A percentile compares a stretch with the other conserved stretches of the same genome.
These are phyloP conservation scores for Burhinus oedicnemus DNA, from an alignment of 2,113 vertebrate genomes.

Conservation along the genomic window DNA sequence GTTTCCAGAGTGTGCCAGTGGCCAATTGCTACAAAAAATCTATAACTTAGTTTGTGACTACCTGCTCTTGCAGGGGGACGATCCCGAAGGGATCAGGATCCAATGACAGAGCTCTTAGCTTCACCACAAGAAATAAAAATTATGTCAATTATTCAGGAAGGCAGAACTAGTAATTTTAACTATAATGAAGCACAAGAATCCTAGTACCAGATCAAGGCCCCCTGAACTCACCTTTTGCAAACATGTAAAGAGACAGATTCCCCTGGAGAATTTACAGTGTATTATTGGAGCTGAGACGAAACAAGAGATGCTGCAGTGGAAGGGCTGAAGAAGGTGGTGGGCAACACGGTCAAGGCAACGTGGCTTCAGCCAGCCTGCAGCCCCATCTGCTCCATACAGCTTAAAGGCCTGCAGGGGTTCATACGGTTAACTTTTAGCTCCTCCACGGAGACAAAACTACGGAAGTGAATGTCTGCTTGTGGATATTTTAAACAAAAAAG, in stretches of 20 bases:
- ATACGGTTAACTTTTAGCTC: not conserved
- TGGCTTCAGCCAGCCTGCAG: not conserved
- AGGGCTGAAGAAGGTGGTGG: not conserved
- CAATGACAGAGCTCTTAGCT: not conserved
- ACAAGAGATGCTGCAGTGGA: not conserved
- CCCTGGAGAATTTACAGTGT: not conserved
- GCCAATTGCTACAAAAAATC: not conserved
- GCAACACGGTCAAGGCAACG: accelerated
- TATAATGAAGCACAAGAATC: not conserved
- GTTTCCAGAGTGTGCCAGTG: not conserved
- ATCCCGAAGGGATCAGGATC: not conserved
- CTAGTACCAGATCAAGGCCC: not conserved
- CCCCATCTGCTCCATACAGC: not conserved
- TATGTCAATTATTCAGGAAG: not conserved
- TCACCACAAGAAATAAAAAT: not conserved
- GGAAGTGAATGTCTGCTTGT: slow-evolving; percentile 43
- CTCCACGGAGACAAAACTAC: slow-evolving; percentile 26
- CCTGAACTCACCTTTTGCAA: not conserved
- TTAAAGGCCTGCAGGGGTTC: not conserved
- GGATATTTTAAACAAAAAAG: slow-evolving; percentile 53
- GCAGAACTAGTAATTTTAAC: not conserved
- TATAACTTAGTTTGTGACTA: not conserved
- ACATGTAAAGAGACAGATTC: not conserved
- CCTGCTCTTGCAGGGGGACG: not conserved
- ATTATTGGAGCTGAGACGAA: not conserved